Conservation (phyloP, 1,140 invertebrate genomes). For the Zaprionus camerounensis region DNA sequence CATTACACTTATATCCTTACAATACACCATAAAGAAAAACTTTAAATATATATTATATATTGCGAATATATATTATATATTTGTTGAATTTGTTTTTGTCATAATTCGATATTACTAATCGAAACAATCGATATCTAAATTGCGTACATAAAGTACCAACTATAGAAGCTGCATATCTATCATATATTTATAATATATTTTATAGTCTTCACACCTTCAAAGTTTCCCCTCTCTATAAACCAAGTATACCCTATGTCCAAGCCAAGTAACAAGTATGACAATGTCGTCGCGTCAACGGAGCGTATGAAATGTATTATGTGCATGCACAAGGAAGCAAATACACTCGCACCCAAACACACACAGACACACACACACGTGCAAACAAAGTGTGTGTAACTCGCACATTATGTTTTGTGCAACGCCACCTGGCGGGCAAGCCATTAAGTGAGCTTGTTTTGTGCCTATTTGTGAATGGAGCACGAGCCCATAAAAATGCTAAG, state of each 20-base stretch:
- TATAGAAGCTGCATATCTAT: too few species aligned
- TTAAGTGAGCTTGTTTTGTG: conserved; percentile 79
- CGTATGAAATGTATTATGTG: conserved; percentile 59
- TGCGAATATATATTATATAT: too few species aligned
- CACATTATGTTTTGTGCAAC: conserved; percentile 38
- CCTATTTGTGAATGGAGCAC: conserved; percentile 53
- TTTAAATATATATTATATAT: too few species aligned
- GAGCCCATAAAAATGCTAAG: conserved; percentile 71
- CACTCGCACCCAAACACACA: conserved; percentile 3
- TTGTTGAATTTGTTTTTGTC: too few species aligned
- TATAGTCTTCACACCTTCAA: background rate
- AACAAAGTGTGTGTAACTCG: conserved; percentile 16
- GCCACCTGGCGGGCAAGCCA: conserved; percentile 72
- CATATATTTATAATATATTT: background rate
- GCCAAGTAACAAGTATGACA: conserved; percentile 40
- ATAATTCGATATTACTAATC: too few species aligned
- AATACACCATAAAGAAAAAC: too few species aligned
- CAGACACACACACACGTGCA: background rate
- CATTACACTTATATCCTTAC: too few species aligned
- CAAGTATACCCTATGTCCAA: background rate
- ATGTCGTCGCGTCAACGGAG: conserved; percentile 60
- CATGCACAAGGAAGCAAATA: conserved; percentile 31
- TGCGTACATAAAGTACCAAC: too few species aligned
- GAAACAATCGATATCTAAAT: too few species aligned
- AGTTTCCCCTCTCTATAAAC: background rate